phyloP scores from a whole-genome alignment of 2,888 invertebrate genomes.

The Pycnomerus fuliginosus region DNA sequence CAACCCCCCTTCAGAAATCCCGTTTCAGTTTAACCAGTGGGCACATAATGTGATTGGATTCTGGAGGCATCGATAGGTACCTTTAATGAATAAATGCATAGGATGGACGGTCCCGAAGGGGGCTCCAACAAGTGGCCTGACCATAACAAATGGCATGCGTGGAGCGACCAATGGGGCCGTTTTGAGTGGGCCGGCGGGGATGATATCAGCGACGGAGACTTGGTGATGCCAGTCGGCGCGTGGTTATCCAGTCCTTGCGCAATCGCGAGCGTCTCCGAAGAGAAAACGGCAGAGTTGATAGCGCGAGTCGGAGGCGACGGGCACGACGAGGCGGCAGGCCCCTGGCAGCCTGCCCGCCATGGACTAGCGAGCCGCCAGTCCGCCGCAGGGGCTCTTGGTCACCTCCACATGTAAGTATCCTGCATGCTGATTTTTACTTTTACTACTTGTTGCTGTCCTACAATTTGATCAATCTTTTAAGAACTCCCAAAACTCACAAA shows the following conservation, averaged over 20 bases:
- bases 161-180: slow-evolving; percentile 43
- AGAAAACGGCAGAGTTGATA: slow-evolving; percentile 34
- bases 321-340: slow-evolving; percentile 52
- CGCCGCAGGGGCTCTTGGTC: slow-evolving; percentile 46
- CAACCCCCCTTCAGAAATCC: no score
- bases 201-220: slow-evolving; percentile 43
- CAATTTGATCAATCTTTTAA: no score
- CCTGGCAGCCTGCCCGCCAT: slow-evolving; percentile 45
- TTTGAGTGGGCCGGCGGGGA: slow-evolving; percentile 45
- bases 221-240: slow-evolving; percentile 45
- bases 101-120: slow-evolving; percentile 6
- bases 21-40: no score
- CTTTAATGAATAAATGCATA: slow-evolving; percentile 32
- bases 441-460: no score
- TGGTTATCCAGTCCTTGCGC: slow-evolving; percentile 45
- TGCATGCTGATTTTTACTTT: slow-evolving; percentile 18
- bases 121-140: slow-evolving; percentile 41
- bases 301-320: slow-evolving; percentile 50
- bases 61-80: no score
- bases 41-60: no score
- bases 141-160: slow-evolving; percentile 44
- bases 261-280: slow-evolving; percentile 39
- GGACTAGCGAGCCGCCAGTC: slow-evolving; percentile 45
- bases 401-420: slow-evolving; percentile 44
- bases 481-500: no score